Evolutionary conservation across 2,888 invertebrate species (phyloP), one percentile per base, ranked within the genome.

Genomic region (Chloroclysta siterata): DNA sequence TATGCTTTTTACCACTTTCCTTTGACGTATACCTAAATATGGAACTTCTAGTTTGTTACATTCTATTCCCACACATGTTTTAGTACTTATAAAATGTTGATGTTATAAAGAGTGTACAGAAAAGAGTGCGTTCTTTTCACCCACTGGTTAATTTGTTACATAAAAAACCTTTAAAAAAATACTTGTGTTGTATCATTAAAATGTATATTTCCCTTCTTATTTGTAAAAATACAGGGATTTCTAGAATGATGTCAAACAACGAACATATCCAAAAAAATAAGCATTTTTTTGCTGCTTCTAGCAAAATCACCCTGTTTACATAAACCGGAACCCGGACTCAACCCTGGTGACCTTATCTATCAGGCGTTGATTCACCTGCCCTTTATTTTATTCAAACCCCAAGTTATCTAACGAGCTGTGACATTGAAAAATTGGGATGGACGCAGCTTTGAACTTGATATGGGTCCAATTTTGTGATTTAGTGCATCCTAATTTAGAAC

Each of bases 331-430:
- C 22, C n/a, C 5, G 87, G 87, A 88, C 84, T 81, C 87, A 80
- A 72, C 77, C 76, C 73, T 83, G 82, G 84, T 85, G 85, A 84
- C 83, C 81, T 84, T 83, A 85, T 87, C 82, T 83, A 85, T 87
- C 82, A 83, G 55, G 39, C 22, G 55, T 81, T 75, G 82, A 79
- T 77, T 79, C 77, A 73, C 59, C 73, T 75, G 78, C 77, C 82
- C 81, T 82, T 81, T 82, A 79, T 80, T 81, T 82, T 81, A 83
- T 84, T 83, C 77, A 74, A 76, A 71, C 68, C 74, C 63, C 39
- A n/a, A 71, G 74, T 65, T 60, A 76, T 79, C 76, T 75, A 75
- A 72, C 72, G 71, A 75, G 65, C 59, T 68, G 75, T 73, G 79
- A 80, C 81, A 75, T 77, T 82, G 78, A 82, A 83, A 80, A 81